Evolutionary conservation across 2,888 invertebrate genomes (phyloP).

Genomic region (Epinotia bilunana): DNA sequence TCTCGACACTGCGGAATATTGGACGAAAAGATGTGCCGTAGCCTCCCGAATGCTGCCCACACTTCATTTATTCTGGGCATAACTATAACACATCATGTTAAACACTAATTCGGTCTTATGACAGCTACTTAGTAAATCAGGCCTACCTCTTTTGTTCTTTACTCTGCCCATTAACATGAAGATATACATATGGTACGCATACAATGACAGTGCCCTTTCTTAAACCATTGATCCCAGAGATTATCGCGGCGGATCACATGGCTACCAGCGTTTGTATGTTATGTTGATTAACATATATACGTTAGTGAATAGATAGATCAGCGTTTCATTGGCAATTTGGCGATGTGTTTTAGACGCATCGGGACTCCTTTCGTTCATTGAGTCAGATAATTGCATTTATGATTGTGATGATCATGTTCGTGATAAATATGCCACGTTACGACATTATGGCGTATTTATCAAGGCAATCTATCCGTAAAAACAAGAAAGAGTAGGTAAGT

Average conservation of each 20-base stretch:
- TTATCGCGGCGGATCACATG: constrained; percentile 21
- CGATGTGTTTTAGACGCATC: background rate
- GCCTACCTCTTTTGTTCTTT: constrained; percentile 2
- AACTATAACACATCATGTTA: background rate
- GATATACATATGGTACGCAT: constrained; percentile 4
- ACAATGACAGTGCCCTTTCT: constrained; percentile 5
- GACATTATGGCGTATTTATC: too few species aligned
- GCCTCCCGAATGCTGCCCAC: too few species aligned
- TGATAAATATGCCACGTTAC: too few species aligned
- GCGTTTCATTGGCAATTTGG: background rate
- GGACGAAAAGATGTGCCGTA: too few species aligned
- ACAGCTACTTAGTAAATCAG: constrained; percentile 12
- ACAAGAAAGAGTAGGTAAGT: too few species aligned
- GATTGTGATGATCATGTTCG: too few species aligned
- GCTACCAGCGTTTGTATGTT: constrained; percentile 1
- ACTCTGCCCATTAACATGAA: background rate
- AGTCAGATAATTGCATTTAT: too few species aligned
- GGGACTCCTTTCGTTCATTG: too few species aligned
- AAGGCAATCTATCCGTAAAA: too few species aligned
- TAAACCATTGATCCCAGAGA: constrained; percentile 29
- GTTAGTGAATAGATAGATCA: background rate
- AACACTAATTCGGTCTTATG: constrained; percentile 11
- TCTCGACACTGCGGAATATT: too few species aligned
- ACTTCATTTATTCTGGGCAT: too few species aligned
- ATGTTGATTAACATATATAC: background rate